Evolutionary conservation across 2,113 vertebrate species (phyloP), one percentile per base, ranked within the genome.

Genomic region (Scatophagus argus): DNA sequence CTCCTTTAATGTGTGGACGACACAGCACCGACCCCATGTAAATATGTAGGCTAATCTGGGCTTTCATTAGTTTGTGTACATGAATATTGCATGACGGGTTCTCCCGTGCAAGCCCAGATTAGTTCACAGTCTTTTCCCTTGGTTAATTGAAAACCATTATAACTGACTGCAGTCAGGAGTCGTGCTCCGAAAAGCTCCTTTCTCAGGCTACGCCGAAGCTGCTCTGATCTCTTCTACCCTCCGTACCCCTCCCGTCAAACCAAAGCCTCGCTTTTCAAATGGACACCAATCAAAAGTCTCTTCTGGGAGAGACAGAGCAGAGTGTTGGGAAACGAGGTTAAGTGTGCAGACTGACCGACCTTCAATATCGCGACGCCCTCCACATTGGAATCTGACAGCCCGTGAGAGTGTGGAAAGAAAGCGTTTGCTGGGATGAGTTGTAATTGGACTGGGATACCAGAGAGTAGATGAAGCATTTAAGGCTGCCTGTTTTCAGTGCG

Each of bases 121-220:
- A 91, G 71, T 81, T 68, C 65, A 56, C 71, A 55, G 79, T 83
- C 76, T 83, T 76, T 85, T 79, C 86, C 89, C 74, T 58, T 67
- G 80, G 72, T 82, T 94, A 92, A 93, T 94, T 94, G 92, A 94
- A 93, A 92, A 83, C 87, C 80, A 64, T 85, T 88, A 82, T 82
- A 75, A 85, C 84, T 73, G 74, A 73, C 74, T 84, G 49, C 81
- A 84, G 89, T 90, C 87, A 78, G 60, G 52, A 87, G 79, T 83
- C 34, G 13, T 65, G 46, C 78, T 82, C 58, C 38, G 66, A 79
- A 87, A 88, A 86, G 41, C 77, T 82, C 58, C 47, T 86, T 85
- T 86, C 77, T 77, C 74, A 41, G 71, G 41, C 77, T 66, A 23
- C 12, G 29, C 27, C 4, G 38, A 46, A 66, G 58, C 84, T 23